Evolutionary conservation across 1,140 invertebrate species (phyloP).

Genomic region (Diachasmimorpha longicaudata): DNA sequence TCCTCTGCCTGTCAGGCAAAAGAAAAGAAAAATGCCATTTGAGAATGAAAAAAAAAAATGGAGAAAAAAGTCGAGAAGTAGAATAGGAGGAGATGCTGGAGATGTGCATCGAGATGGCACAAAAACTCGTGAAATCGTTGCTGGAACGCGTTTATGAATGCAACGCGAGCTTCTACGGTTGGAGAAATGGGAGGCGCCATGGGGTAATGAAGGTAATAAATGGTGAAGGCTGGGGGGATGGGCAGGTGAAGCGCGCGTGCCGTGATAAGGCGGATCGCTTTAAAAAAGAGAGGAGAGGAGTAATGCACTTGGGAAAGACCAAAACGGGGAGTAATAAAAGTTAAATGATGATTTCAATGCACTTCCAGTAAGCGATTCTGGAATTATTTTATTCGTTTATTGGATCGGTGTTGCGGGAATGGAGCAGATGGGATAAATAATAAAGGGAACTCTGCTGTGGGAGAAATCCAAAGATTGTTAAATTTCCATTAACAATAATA

Average conservation of each 20-base stretch:
- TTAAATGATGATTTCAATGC: neutral
- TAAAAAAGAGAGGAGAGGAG: neutral
- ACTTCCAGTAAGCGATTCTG: neutral
- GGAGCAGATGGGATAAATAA: neutral
- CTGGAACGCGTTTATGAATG: neutral
- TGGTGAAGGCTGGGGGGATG: neutral
- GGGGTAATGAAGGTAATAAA: constrained; percentile 15
- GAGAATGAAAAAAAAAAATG: neutral
- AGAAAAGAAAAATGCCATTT: neutral
- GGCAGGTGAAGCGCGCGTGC: constrained; percentile 10
- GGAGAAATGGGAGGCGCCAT: constrained; percentile 10
- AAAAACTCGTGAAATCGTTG: neutral
- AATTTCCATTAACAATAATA: too few relatives aligned
- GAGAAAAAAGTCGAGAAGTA: neutral
- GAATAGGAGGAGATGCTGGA: neutral
- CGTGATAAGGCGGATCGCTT: constrained; percentile 7
- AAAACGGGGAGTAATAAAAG: neutral
- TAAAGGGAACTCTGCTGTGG: neutral
- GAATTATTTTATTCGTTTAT: neutral
- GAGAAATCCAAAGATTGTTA: neutral
- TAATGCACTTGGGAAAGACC: neutral
- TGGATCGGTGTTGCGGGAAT: neutral
- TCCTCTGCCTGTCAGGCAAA: neutral
- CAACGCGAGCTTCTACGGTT: neutral
- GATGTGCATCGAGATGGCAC: neutral